phyloP scores from a whole-genome alignment of 2,113 vertebrate genomes.

The Clupea harengus region DNA sequence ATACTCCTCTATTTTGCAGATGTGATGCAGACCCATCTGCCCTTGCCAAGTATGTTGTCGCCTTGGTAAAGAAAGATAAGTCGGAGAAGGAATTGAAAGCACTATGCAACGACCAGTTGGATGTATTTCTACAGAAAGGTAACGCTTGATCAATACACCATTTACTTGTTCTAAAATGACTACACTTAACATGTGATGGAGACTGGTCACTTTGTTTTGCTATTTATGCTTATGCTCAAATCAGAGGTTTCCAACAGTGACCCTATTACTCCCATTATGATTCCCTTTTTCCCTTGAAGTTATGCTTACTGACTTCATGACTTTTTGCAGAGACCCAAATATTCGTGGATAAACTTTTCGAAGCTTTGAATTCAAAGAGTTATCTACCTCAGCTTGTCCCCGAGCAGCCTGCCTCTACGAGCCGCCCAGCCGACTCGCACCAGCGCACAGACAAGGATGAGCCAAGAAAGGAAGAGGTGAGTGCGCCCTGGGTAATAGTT shows the following conservation, averaged over 20 bases:
- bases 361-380: conserved; percentile 93
- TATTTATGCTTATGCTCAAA: neutral
- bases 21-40: conserved; percentile 99
- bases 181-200: no score
- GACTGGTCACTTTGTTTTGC: no score
- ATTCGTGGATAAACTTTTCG: conserved; percentile 98
- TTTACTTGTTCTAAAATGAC: no score
- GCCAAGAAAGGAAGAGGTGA: conserved; percentile 84
- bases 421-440: conserved; percentile 78
- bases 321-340: conserved; percentile 84
- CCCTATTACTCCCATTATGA: neutral
- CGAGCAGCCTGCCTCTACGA: conserved; percentile 73
- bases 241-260: neutral
- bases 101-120: conserved; percentile 95
- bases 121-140: conserved; percentile 99
- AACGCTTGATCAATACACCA: conserved; percentile 24
- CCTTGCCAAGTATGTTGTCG: conserved; percentile 96
- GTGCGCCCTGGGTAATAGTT: neutral
- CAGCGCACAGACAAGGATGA: conserved; percentile 89
- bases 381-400: conserved; percentile 83
- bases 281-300: neutral
- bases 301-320: neutral
- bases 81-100: conserved; percentile 94
- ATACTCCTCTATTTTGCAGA: conserved; percentile 62
- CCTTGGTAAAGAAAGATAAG: conserved; percentile 99